Percentiles rank a stretch among this genome's conserved stretches.
Conservation (phyloP, 2,797 vertebrate species). For the Hippocampus kuda region DNA sequence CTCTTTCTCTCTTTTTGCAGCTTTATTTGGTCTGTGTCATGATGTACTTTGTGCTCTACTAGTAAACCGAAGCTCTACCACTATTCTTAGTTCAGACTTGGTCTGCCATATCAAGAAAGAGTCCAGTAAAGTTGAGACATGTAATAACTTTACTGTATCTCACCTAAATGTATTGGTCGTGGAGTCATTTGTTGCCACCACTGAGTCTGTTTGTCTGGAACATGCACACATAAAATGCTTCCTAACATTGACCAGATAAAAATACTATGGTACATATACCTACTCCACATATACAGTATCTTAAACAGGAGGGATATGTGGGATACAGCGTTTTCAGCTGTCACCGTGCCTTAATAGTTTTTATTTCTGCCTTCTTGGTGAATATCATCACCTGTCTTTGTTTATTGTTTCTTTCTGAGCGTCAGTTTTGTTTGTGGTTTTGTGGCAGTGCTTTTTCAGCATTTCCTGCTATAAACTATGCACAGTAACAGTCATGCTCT, state of each 20-base stretch:
- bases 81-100: slow-evolving; percentile 1
- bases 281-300: too few species aligned
- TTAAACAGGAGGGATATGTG: too few species aligned
- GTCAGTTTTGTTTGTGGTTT: not conserved
- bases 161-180: too few species aligned
- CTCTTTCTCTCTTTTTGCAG: not conserved
- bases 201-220: not conserved
- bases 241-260: too few species aligned
- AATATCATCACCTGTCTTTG: not conserved
- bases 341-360: not conserved
- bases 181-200: too few species aligned
- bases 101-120: not conserved
- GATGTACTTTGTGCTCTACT: not conserved
- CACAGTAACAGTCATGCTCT: not conserved
- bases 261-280: too few species aligned
- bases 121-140: not conserved
- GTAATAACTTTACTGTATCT: too few species aligned
- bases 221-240: not conserved
- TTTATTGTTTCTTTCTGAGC: not conserved
- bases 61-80: not conserved
- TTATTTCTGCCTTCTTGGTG: not conserved
- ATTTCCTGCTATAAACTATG: not conserved
- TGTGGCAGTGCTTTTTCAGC: not conserved
- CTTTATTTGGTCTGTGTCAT: not conserved
- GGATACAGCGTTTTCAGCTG: not conserved